Conservation (phyloP, 2,797 vertebrate genomes). For the Sebastes trivittatus region DNA sequence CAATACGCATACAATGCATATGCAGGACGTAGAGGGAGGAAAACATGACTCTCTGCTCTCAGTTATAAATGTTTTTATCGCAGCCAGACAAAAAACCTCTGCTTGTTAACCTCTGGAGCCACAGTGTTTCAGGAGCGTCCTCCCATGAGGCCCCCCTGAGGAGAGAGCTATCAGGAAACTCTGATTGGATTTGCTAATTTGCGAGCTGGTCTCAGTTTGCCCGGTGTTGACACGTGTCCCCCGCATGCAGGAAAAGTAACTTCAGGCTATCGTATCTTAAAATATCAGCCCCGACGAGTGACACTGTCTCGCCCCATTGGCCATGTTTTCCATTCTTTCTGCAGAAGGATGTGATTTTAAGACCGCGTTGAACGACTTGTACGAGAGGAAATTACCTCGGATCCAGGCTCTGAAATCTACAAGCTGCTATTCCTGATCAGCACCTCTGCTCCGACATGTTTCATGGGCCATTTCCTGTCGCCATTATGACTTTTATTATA, state of each 20-base stretch:
- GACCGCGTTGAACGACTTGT: neutral
- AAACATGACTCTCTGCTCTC: neutral
- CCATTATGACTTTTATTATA: constrained; percentile 28
- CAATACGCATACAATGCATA: neutral
- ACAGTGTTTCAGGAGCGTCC: constrained; percentile 11
- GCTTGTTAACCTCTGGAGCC: constrained; percentile 57
- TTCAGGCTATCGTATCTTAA: constrained; percentile 54
- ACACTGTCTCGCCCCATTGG: neutral
- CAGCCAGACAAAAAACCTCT: neutral
- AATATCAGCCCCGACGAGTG: constrained; percentile 49
- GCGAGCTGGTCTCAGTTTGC: constrained; percentile 13
- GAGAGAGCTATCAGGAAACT: constrained; percentile 40
- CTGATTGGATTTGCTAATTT: constrained; percentile 61
- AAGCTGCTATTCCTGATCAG: constrained; percentile 8
- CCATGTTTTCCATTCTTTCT: neutral
- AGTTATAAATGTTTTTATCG: neutral
- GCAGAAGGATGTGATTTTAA: neutral
- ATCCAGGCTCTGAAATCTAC: neutral
- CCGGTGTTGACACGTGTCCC: constrained; percentile 29
- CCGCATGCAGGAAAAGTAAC: constrained; percentile 30
- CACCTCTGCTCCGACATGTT: constrained; percentile 17
- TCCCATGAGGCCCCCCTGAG: constrained; percentile 37
- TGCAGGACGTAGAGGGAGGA: neutral
- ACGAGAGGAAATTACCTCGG: neutral
- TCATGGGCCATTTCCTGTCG: constrained; percentile 8